Conservation (phyloP, 2,888 invertebrate species). For the Eupithecia insigniata region DNA sequence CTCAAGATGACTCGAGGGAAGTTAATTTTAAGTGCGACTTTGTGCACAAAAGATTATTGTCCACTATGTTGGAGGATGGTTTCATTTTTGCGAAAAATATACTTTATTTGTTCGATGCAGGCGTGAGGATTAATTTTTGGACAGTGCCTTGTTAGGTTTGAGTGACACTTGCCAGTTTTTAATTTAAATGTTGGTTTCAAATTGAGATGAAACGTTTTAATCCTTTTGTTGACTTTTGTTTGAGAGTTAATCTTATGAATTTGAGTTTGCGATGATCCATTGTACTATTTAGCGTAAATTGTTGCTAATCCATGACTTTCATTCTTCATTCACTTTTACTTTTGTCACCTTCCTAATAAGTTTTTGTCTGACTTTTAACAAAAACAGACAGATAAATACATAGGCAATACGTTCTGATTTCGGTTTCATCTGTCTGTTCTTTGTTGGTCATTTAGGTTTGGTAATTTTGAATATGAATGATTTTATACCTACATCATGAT, state of each 20-base stretch:
- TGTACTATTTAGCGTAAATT: constrained; percentile 60
- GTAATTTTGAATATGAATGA: too few species aligned
- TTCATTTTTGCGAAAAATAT: constrained; percentile 62
- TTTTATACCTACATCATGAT: too few species aligned
- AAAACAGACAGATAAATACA: not conserved
- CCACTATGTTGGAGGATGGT: constrained; percentile 62
- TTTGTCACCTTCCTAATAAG: constrained; percentile 50
- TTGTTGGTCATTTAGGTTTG: too few species aligned
- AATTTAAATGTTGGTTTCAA: constrained; percentile 61
- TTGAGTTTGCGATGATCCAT: constrained; percentile 58
- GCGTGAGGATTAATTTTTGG: constrained; percentile 66
- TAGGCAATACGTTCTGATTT: not conserved
- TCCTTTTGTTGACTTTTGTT: constrained; percentile 66
- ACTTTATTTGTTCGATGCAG: constrained; percentile 60
- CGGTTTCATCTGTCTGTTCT: not conserved
- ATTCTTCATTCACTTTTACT: constrained; percentile 50
- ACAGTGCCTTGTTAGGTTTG: constrained; percentile 72
- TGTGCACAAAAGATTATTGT: constrained; percentile 77
- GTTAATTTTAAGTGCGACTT: constrained; percentile 79
- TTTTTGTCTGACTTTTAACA: constrained; percentile 39
- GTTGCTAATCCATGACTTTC: constrained; percentile 58
- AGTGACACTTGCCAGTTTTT: constrained; percentile 70
- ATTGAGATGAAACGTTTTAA: constrained; percentile 62
- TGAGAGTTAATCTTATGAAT: constrained; percentile 59
- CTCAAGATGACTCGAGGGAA: constrained; percentile 62